These are phyloP conservation scores for Cryptotis parvus DNA, from an alignment of 2,113 vertebrate species.

Conservation along the genomic window DNA sequence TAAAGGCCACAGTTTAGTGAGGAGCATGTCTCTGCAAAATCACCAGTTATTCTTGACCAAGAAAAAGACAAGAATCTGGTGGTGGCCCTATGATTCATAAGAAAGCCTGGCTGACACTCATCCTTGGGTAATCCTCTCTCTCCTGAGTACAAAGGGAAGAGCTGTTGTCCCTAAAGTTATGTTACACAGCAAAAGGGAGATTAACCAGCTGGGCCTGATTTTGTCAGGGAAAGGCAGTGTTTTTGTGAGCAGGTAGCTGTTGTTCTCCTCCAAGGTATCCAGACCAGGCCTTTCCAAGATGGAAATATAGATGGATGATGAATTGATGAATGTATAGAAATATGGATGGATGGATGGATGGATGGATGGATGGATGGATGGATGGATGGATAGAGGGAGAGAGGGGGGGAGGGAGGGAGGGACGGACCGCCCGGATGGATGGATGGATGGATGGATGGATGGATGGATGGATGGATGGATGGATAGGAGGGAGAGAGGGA, in stretches of 20 bases:
- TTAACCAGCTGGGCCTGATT: background rate
- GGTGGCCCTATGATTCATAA: background rate
- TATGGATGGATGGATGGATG: too few relatives aligned
- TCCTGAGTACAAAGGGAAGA: background rate
- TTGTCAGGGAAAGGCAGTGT: background rate
- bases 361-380: too few relatives aligned
- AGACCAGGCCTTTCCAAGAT: background rate
- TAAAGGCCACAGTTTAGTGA: background rate
- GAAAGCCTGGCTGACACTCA: background rate
- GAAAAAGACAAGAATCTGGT: background rate
- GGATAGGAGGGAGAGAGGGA: too few relatives aligned
- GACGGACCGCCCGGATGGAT: too few relatives aligned
- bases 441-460: too few relatives aligned
- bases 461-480: too few relatives aligned
- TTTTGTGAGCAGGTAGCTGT: background rate
- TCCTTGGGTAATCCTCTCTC: background rate
- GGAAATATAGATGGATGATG: too few relatives aligned
- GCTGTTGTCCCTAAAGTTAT: background rate
- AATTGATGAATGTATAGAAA: too few relatives aligned
- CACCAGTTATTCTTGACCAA: background rate
- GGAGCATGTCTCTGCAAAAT: background rate
- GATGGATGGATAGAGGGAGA: too few relatives aligned
- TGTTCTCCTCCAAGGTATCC: background rate
- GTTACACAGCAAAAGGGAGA: background rate
- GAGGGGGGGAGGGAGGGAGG: too few relatives aligned